Evolutionary conservation across 2,888 invertebrate genomes (phyloP), one percentile per base, ranked within the genome.

Genomic region (Tenthredo amoena): DNA sequence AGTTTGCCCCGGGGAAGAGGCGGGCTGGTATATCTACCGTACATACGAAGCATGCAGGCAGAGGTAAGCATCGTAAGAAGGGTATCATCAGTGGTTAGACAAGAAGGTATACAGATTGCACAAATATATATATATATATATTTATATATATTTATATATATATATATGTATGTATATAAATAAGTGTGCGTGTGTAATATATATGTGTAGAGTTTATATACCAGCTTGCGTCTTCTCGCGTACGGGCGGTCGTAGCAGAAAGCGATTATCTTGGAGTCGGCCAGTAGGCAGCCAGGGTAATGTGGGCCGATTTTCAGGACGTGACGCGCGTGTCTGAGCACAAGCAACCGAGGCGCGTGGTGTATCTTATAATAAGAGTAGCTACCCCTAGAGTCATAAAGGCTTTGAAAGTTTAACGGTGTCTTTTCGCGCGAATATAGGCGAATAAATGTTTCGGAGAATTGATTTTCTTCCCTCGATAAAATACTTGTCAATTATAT

Each of bases 321-420:
- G 91, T 91, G 91, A 91, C 90, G 89, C 90, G 91, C 90, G 90
- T 91, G 90, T 91, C 90, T 90, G 91, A 91, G 87, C 90, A 2
- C 62, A 26, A n/a, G 90, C 87, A 88, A 47, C 47, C 47, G 15
- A 89, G 90, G 90, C 90, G 90, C 91, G 90, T 90, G 91, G 89
- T 89, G 86, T 86, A 89, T 88, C 87, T 87, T 71, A 68, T 83
- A 83, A 83, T 68, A 43, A 68, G 26, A 68, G 26, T 68, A 18
- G 10, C 12, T 37, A 62, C 77, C 77, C 77, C 50, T 40, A 50
- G 34, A 77, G 34, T 31, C 15, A 26, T 77, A 77, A 77, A 31
- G 50, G 72, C 7, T 7, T 40, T 72, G 43, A 43, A 37, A 72
- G 21, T 72, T 72, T 40, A 43, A 40, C 40, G 37, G 37, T 72